Base-by-base conservation (phyloP, 2,888 invertebrate genomes). In the Caenorhabditis sinica region DNA sequence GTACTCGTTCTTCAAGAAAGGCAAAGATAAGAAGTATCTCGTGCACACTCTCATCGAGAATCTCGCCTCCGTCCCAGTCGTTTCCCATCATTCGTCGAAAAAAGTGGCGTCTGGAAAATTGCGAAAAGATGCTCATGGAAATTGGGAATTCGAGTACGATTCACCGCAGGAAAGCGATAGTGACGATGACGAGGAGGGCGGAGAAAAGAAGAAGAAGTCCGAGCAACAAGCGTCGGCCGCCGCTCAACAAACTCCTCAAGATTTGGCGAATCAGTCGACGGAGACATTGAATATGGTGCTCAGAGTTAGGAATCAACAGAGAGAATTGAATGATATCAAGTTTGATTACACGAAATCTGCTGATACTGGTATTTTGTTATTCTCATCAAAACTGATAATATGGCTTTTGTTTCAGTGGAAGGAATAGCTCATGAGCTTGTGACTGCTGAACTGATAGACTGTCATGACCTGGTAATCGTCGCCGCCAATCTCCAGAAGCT, bases 1-100 rank as follows among this genome's bases (percentile, higher is more conserved):
- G 93, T 97, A 98, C 94, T 96, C 97, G 2, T 99, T 99, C 93
- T 98, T 99, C 94, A 97, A 96, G 63, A 98, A 98, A 94, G 96
- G 97, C 13, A 98, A 89, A 51, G 88, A 87, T 65, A 83, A 81
- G 65, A 88, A 87, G 63, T 93, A 90, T 83, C 88, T 93, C 56
- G 91, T 92, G 15, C 91, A 93, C 74, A 86, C 92, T 17, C 87
- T 93, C 45, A 92, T 93, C 63, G 93, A 92, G 76, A 92, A 92
- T 81, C 87, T 92, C 45, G 91, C 91, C 45, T 87, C 90, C 3
- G 88, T 91, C 2, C 91, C 90, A 5, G 83, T 84, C 13, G 83
- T 88, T 17, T 66, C 83, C 15, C 89, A 89, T 81, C 81, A 83
- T 40, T 82, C 80, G 28, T 73, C 85, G 43, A 89, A 89, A 60